Base-by-base conservation (phyloP, 2,888 invertebrate species). In the Drosophila gaucha region DNA sequence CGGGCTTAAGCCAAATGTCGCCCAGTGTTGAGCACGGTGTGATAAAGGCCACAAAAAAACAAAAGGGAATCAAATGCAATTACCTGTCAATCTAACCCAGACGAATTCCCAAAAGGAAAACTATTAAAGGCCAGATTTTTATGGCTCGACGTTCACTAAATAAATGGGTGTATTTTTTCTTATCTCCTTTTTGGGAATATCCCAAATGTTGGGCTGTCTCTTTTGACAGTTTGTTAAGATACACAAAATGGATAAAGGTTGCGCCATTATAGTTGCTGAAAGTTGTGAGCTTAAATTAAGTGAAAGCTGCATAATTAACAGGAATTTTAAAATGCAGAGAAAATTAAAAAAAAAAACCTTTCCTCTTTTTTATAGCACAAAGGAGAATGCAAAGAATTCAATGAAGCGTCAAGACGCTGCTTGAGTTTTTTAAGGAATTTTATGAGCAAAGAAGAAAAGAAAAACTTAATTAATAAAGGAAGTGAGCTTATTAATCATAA, bases 41-140 rank as follows among this genome's bases (percentile, higher is more conserved):
- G 62, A 77, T 39, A 26, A 59, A 41, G 55, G 64, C 49, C 30
- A 38, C 16, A 38, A 18, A 10, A 26, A 26, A 38, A 26, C 30
- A 26, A 22, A 24, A 35, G 9, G n/a, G 18, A 52, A 67, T 57
- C 47, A 77, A 80, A 67, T 69, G 58, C 67, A 84, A 84, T 67
- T 67, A 64, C 60, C 75, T 80, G 85, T 75, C 78, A 76, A 64
- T 67, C 41, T 46, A 22, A 24, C 3, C 18, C 30, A 49, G 12
- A 57, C 38, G 30, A 26, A 30, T 38, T 24, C 38, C 39, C 18
- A 36, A 44, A 56, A 33, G 38, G 33, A 46, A 43, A 70, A 47
- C 50, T 43, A 58, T 47, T 62, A 56, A 36, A 30, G 33, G 24
- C 35, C 38, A 55, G 39, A 54, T 73, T 57, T 57, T 22, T 49